Base-by-base conservation (phyloP, 2,888 invertebrate genomes). In the Polyommatus iphigenia region DNA sequence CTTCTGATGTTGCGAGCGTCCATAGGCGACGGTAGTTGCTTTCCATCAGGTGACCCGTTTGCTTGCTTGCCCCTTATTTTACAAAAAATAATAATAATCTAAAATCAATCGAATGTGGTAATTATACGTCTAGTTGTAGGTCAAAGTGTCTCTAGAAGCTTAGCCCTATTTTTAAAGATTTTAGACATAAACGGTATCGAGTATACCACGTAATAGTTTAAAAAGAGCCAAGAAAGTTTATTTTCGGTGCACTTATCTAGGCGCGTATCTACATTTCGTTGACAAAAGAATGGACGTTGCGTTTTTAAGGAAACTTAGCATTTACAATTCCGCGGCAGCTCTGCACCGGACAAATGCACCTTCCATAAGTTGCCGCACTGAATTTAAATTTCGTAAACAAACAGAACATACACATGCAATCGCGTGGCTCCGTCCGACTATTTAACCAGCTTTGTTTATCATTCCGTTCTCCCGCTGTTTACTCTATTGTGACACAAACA, bases 321-420 rank as follows among this genome's bases (percentile, higher is more conserved):
- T 93, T 91, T 92, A 89, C 90, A 87, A 92, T 93, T 92, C 92
- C 84, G 89, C 90, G 90, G 89, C 89, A 89, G 88, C 89, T 89
- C 86, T 88, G 88, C 88, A 85, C 87, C 85, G 90, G 89, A 92
- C 90, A 91, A 91, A 92, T 89, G 90, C 87, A 91, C 92, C 89
- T 92, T 86, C 87, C 87, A 85, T 83, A 87, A 88, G 87, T 89
- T 85, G 87, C 83, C 82, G 83, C 81, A 80, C 83, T 83, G 85
- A 83, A 84, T 85, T 84, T 83, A 83, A 82, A 84, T 83, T 80
- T 82, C 80, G 80, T 82, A 87, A 88, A 88, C 86, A 88, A 88
- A 89, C 85, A 85, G 82, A 80, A 83, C 82, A 84, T 83, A 81
- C 78, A 84, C 81, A 83, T 81, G 79, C 81, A 83, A 81, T 81